phyloP scores from a whole-genome alignment of 2,113 vertebrate species.

The Lepus europaeus region DNA sequence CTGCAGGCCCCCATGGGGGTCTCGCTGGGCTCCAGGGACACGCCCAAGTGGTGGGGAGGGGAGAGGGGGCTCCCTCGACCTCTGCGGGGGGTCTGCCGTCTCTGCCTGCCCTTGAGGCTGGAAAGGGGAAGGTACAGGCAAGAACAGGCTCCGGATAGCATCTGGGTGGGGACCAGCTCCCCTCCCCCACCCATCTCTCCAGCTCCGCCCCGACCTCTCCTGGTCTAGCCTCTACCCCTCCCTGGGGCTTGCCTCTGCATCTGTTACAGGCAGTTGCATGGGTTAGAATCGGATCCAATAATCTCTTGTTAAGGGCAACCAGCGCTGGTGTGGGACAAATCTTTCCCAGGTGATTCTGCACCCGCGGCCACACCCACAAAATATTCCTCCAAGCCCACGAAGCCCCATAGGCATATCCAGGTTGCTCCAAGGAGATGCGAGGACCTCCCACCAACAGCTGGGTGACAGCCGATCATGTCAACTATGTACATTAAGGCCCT shows the following conservation, averaged over 20 bases:
- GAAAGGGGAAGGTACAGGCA: too few relatives aligned
- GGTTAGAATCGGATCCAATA: too few relatives aligned
- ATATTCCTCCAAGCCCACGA: background rate
- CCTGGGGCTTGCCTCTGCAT: background rate
- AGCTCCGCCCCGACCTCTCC: too few relatives aligned
- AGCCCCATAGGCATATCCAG: background rate
- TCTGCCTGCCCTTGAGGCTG: too few relatives aligned
- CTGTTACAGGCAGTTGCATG: background rate
- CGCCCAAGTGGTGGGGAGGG: too few relatives aligned
- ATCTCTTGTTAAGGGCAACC: background rate
- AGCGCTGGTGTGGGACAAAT: background rate
- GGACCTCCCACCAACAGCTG: background rate
- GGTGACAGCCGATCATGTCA: background rate
- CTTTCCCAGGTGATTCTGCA: background rate
- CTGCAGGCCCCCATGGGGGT: too few relatives aligned
- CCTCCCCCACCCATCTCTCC: background rate
- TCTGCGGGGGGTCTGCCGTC: too few relatives aligned
- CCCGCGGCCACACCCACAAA: background rate
- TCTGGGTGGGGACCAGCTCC: too few relatives aligned
- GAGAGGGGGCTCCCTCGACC: too few relatives aligned
- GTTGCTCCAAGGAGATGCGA: background rate
- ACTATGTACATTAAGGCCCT: background rate
- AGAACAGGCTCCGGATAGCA: too few relatives aligned
- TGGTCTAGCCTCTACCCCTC: background rate
- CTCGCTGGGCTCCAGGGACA: too few relatives aligned